Evolutionary conservation across 2,888 invertebrate species (phyloP).

Genomic region (Aporophyla nigra): DNA sequence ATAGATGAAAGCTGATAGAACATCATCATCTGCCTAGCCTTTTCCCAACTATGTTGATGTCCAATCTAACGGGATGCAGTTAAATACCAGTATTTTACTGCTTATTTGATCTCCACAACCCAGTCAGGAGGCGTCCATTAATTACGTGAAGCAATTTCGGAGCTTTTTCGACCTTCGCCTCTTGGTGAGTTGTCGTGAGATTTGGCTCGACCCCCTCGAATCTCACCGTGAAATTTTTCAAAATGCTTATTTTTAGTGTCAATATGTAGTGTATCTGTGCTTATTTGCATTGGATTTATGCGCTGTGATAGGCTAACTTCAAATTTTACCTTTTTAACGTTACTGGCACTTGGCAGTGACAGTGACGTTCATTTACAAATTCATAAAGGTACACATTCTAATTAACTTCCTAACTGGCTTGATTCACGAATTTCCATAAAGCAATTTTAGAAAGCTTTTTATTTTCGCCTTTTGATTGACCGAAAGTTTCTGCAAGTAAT

Average conservation of each 20-base stretch:
- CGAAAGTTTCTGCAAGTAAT: slow-evolving; percentile 24
- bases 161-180: too few species aligned
- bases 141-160: too few species aligned
- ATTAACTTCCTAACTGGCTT: slow-evolving; percentile 22
- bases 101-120: not conserved
- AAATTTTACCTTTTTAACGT: too few species aligned
- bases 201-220: too few species aligned
- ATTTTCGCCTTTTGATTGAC: slow-evolving; percentile 5
- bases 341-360: not conserved
- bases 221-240: too few species aligned
- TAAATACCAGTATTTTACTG: not conserved
- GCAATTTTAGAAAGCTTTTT: slow-evolving; percentile 23
- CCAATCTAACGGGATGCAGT: too few species aligned
- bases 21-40: not conserved
- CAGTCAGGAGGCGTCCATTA: too few species aligned
- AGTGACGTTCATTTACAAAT: slow-evolving; percentile 9
- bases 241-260: too few species aligned
- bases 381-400: slow-evolving; percentile 23
- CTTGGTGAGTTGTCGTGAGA: too few species aligned
- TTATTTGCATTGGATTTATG: too few species aligned
- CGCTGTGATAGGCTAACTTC: too few species aligned
- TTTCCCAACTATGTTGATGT: not conserved
- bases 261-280: too few species aligned
- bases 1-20: not conserved
- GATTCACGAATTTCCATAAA: slow-evolving; percentile 18